Base-by-base conservation (phyloP, 2,113 vertebrate genomes). In the Procavia capensis region DNA sequence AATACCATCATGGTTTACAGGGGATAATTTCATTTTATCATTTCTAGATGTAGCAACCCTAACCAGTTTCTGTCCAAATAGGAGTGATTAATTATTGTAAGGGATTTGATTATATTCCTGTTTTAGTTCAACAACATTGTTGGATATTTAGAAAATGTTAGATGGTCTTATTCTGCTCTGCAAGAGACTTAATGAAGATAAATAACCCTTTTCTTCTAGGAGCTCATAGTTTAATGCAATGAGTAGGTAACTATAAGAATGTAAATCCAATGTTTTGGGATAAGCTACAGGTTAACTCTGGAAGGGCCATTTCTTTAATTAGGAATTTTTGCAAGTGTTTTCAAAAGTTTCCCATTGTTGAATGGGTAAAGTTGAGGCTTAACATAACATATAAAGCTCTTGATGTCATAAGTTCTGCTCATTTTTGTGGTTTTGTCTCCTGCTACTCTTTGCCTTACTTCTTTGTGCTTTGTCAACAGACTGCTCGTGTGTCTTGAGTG, bases 101-200 rank as follows among this genome's bases (percentile, higher is more conserved):
- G 36, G 81, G 4, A 19, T 64, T 85, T 78, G 41, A 74, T 19
- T 85, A 45, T 22, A 50, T 78, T 61, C 9, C 39, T 91, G 41
- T 66, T 86, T 87, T 64, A 91, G 43, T 89, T 92, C 29, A 64
- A 39, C 85, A 84, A 59, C 8, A 41, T 41, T 92, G 84, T n/a
- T 66, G 57, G 63, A 57, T 85, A 17, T 57, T 80, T 80, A 57
- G 27, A 79, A 74, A 92, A 76, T 14, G 3, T 72, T 43, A 57
- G 63, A 4, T 27, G 80, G 25, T 39, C 19, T 54, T 76, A 4
- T 39, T 76, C 27, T 31, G 16, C 81, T 80, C 16, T 41, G 57
- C 59, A 25, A 31, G 11, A 36, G 54, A 22, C 10, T 64, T 61
- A 13, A 13, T 68, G 45, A 63, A 72, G 43, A 92, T 47, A 72